Conservation (phyloP, 2,797 vertebrate species). For the Molossus alvarezi region DNA sequence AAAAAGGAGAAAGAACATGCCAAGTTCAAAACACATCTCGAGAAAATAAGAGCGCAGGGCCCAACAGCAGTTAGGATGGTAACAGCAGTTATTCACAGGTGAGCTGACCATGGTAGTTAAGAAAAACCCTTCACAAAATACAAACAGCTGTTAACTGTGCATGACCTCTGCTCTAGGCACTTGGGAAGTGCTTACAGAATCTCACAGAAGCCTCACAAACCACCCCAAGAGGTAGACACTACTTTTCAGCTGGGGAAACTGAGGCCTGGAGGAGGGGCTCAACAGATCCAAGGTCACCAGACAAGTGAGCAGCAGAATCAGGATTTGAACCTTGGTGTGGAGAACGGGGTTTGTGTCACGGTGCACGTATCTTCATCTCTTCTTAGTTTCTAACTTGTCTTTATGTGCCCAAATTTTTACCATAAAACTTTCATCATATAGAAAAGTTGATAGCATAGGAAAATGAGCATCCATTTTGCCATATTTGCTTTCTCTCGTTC, state of each 20-base stretch:
- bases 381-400: neutral
- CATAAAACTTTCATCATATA: neutral
- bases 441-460: neutral
- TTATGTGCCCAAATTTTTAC: neutral
- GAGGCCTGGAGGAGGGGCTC: neutral
- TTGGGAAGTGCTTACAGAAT: neutral
- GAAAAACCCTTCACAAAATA: conserved; percentile 9
- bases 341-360: neutral
- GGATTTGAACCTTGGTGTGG: neutral
- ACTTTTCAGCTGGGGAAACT: conserved; percentile 7
- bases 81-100: neutral
- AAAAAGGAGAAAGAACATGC: neutral
- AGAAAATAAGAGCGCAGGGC: neutral
- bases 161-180: neutral
- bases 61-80: neutral
- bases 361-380: neutral
- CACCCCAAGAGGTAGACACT: too few relatives aligned
- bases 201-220: neutral
- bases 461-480: neutral
- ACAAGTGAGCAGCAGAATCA: neutral
- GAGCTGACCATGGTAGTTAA: neutral
- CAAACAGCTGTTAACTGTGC: neutral
- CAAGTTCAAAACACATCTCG: neutral
- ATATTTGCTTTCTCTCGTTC: neutral
- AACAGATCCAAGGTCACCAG: neutral